phyloP scores from a whole-genome alignment of 2,888 invertebrate genomes.

The Noctuana brunneofusca region DNA sequence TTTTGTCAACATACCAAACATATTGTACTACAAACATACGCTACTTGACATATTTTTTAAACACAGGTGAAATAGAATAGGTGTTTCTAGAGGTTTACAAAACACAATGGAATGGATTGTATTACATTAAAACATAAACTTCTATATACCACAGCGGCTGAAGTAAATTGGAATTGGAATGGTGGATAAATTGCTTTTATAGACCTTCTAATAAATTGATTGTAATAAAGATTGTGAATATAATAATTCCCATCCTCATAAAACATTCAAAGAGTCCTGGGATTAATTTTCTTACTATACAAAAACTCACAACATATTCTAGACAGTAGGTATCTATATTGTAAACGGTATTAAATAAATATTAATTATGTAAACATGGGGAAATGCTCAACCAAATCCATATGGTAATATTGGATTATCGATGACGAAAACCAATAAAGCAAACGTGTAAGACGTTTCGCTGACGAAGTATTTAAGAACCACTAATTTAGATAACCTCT shows the following conservation, averaged over 20 bases:
- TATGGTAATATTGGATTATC: background rate
- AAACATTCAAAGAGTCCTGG: too few species aligned
- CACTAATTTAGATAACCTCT: background rate
- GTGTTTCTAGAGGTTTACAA: background rate
- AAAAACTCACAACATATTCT: too few species aligned
- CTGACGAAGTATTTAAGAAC: background rate
- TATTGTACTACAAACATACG: too few species aligned
- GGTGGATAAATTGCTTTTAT: too few species aligned
- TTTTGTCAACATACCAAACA: background rate
- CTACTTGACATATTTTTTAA: conserved; percentile 14
- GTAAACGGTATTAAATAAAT: too few species aligned
- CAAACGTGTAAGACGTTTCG: background rate
- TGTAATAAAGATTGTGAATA: too few species aligned
- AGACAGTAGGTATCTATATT: too few species aligned
- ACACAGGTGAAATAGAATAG: conserved; percentile 19
- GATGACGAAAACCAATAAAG: background rate
- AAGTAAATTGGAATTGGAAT: background rate
- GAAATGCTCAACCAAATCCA: too few species aligned
- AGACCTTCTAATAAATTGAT: too few species aligned
- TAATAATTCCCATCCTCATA: too few species aligned
- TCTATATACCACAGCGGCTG: conserved; percentile 1
- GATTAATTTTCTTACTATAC: too few species aligned
- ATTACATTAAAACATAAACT: background rate
- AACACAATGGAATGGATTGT: too few species aligned
- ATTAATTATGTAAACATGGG: background rate